Conservation (phyloP, 2,888 invertebrate species). For the Phytoseiulus persimilis region DNA sequence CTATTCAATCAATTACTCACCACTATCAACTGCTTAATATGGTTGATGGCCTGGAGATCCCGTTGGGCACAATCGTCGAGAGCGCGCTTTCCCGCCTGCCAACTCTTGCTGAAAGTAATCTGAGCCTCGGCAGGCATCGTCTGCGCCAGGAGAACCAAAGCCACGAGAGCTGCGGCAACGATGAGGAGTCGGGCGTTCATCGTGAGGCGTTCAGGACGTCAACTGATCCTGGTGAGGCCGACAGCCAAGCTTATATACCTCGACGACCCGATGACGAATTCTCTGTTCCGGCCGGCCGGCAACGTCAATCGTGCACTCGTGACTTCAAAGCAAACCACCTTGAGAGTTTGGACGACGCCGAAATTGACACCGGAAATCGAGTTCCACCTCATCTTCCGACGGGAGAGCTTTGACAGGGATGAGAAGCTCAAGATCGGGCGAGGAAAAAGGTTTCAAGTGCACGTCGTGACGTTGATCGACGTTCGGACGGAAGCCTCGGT, state of each 20-base stretch:
- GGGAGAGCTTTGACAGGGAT: neutral
- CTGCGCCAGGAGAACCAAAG: neutral
- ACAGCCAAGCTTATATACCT: neutral
- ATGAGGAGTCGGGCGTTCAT: conserved; percentile 33
- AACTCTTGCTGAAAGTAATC: conserved; percentile 40
- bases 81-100: conserved; percentile 38
- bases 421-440: neutral
- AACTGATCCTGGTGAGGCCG: neutral
- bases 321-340: neutral
- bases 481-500: neutral
- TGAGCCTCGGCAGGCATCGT: conserved; percentile 22
- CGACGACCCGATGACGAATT: neutral
- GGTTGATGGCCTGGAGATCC: conserved; percentile 19
- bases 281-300: neutral
- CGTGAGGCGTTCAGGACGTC: neutral
- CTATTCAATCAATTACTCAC: neutral
- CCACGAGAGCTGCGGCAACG: conserved; percentile 18
- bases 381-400: neutral
- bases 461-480: neutral
- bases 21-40: conserved; percentile 32
- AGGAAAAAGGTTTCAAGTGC: neutral
- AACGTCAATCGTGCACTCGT: neutral
- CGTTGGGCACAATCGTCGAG: conserved; percentile 35
- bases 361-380: neutral
- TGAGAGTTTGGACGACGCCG: neutral